Base-by-base conservation (phyloP, 2,797 vertebrate genomes). In the Semotilus atromaculatus region DNA sequence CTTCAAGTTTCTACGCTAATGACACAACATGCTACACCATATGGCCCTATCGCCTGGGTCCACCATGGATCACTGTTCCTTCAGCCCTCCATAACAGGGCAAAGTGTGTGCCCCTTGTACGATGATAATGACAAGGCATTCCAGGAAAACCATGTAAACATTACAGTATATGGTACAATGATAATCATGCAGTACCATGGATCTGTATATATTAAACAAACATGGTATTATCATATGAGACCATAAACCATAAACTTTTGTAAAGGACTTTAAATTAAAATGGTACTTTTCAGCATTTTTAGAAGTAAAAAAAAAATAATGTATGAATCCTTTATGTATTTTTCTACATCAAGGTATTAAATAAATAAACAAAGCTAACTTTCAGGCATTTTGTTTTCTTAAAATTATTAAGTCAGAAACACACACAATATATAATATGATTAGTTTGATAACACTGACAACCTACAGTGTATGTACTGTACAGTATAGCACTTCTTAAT, bases 1-100 rank as follows among this genome's bases (percentile, higher is more conserved):
- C 92, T 89, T 92, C 77, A 87, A 91, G 88, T 93, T 88, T 91
- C 87, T 90, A 89, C 92, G 91, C 91, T 94, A 95, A 95, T 94
- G 93, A 92, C 88, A 80, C 87, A 89, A 90, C 93, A 91, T 91
- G 84, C 87, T 86, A 88, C 64, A 86, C 93, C 94, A 95, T 95
- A 95, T 96, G 95, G 94, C 91, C 90, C 86, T 90, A 90, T 89
- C 89, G 90, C 91, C 89, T 84, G 85, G 83, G 80, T 82, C 87
- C 86, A 86, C 79, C 84, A 86, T 75, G 84, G 83, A 82, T 88
- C 83, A 85, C 73, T 83, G 81, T 86, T 80, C 84, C 73, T 82
- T 87, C 81, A 84, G 34, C 60, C 70, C 88, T 68, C 75, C 80
- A 83, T 78, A 90, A 87, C 84, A 87, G 79, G 84, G 81, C 87